These are phyloP conservation scores for Papilio polyxenes DNA, from an alignment of 1,140 invertebrate genomes.

Conservation along the genomic window DNA sequence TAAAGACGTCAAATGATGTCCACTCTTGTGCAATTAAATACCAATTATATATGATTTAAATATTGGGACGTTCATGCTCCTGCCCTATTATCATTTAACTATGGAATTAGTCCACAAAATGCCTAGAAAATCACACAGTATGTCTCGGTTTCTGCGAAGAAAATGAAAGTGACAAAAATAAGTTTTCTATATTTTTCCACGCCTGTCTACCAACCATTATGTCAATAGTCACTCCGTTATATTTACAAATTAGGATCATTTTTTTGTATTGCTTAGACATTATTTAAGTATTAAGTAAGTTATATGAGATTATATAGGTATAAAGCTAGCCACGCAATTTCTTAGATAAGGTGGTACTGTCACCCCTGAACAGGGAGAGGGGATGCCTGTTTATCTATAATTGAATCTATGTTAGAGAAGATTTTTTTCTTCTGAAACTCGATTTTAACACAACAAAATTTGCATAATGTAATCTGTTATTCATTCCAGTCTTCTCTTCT, in stretches of 20 bases:
- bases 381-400: neutral
- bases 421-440: neutral
- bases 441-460: neutral
- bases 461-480: neutral
- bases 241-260: too few relatives aligned
- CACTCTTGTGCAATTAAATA: too few relatives aligned
- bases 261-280: too few relatives aligned
- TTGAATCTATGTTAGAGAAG: neutral
- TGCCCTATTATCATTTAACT: neutral
- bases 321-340: neutral
- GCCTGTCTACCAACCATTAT: too few relatives aligned
- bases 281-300: neutral
- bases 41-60: neutral
- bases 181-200: too few relatives aligned
- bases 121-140: neutral
- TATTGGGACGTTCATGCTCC: neutral
- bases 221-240: too few relatives aligned
- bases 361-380: neutral
- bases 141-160: too few relatives aligned
- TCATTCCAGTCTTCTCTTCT: neutral
- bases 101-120: too few relatives aligned
- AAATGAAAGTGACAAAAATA: too few relatives aligned
- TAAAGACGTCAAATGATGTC: too few relatives aligned
- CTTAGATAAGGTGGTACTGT: neutral
- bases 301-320: neutral